These are phyloP conservation scores for Cuniculus paca DNA, from an alignment of 2,797 vertebrate species.

Conservation along the genomic window DNA sequence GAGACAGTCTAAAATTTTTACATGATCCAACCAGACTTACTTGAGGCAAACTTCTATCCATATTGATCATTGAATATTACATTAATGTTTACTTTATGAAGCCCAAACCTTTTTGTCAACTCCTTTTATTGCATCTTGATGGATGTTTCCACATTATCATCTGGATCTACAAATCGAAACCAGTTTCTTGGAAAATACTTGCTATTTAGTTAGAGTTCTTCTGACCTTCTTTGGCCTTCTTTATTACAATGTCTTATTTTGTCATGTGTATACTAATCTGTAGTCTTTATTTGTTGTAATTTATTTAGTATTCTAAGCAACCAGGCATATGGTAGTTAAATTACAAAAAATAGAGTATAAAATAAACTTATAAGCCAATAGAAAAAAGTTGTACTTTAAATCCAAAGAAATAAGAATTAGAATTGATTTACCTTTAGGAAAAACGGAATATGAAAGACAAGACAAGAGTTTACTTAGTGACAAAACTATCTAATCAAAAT, in stretches of 20 bases:
- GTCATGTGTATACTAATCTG: not conserved
- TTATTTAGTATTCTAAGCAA: not conserved
- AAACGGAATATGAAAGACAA: not conserved
- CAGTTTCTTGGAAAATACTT: not conserved
- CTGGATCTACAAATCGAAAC: not conserved
- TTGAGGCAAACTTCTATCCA: not conserved
- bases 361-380: not conserved
- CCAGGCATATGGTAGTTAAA: not conserved
- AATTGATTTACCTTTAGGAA: not conserved
- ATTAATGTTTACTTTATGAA: not conserved
- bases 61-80: not conserved
- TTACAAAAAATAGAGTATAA: not conserved
- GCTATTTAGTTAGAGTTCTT: not conserved
- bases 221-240: not conserved
- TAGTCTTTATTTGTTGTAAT: not conserved
- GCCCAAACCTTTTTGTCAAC: not conserved
- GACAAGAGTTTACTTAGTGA: not conserved
- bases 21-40: not conserved
- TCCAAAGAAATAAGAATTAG: not conserved
- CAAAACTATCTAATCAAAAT: not conserved
- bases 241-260: not conserved
- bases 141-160: not conserved
- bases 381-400: not conserved
- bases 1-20: not conserved
- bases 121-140: not conserved